Evolutionary conservation across 2,113 vertebrate genomes (phyloP).

Genomic region (Todiramphus chloris): DNA sequence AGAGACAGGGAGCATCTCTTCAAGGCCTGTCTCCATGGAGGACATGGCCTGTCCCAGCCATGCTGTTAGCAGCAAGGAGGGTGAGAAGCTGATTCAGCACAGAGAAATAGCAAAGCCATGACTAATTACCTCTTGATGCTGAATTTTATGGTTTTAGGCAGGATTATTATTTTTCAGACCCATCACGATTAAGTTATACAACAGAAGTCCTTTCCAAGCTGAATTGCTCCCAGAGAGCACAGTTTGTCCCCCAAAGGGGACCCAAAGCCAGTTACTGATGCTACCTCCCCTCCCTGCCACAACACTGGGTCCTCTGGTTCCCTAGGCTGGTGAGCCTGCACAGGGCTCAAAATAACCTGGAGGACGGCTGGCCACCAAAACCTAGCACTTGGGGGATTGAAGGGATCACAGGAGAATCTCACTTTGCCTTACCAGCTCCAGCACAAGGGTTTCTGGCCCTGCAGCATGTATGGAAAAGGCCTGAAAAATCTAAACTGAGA

Average conservation of each 20-base stretch:
- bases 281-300: not conserved
- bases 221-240: not conserved
- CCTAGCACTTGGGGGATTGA: not conserved
- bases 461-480: not conserved
- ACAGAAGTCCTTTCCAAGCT: not conserved
- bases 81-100: not conserved
- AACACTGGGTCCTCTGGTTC: not conserved
- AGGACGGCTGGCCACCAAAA: not conserved
- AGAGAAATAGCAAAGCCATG: not conserved
- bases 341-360: not conserved
- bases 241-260: not conserved
- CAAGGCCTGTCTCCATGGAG: not conserved
- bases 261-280: not conserved
- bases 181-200: not conserved
- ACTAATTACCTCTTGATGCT: not conserved
- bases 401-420: not conserved
- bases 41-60: not conserved
- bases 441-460: not conserved
- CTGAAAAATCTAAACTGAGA: not conserved
- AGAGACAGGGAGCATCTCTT: not conserved
- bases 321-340: not conserved
- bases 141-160: not conserved
- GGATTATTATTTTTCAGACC: not conserved
- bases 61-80: not conserved
- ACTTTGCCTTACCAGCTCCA: not conserved